A percentile compares a stretch with the other conserved stretches of the same genome.
These are phyloP conservation scores for Oxyteleia sp. DNA, from an alignment of 2,888 invertebrate genomes.

Conservation along the genomic window DNA sequence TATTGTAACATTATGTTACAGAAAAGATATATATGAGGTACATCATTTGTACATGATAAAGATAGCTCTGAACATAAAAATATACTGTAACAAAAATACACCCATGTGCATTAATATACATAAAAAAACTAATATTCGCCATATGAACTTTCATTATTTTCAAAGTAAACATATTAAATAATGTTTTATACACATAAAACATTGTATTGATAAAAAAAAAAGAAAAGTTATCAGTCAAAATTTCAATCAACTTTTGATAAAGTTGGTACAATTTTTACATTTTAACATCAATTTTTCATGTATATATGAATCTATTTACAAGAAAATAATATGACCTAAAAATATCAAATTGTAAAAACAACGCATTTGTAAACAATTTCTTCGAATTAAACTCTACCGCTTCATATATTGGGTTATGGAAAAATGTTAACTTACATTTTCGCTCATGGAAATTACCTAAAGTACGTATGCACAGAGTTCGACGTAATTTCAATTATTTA, in stretches of 20 bases:
- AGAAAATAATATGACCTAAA: slow-evolving; percentile 10
- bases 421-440: slow-evolving; percentile 19
- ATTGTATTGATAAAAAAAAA: too few species aligned
- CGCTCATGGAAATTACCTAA: slow-evolving; percentile 28
- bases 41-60: slow-evolving; percentile 48
- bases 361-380: neutral
- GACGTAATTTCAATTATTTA: slow-evolving; percentile 19
- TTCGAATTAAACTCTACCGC: neutral
- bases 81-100: slow-evolving; percentile 39
- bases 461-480: slow-evolving; percentile 8
- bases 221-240: too few species aligned
- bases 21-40: slow-evolving; percentile 41
- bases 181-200: neutral
- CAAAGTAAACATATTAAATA: neutral
- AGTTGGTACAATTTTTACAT: too few species aligned
- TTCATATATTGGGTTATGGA: neutral
- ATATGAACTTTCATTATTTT: neutral
- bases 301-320: slow-evolving; percentile 20
- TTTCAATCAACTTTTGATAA: too few species aligned
- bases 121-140: slow-evolving; percentile 17
- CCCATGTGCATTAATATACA: slow-evolving; percentile 31
- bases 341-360: neutral
- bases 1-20: slow-evolving; percentile 40
- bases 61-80: slow-evolving; percentile 28
- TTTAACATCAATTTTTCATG: neutral